Base-by-base conservation (phyloP, 2,113 vertebrate genomes). In the Bubo bubo region DNA sequence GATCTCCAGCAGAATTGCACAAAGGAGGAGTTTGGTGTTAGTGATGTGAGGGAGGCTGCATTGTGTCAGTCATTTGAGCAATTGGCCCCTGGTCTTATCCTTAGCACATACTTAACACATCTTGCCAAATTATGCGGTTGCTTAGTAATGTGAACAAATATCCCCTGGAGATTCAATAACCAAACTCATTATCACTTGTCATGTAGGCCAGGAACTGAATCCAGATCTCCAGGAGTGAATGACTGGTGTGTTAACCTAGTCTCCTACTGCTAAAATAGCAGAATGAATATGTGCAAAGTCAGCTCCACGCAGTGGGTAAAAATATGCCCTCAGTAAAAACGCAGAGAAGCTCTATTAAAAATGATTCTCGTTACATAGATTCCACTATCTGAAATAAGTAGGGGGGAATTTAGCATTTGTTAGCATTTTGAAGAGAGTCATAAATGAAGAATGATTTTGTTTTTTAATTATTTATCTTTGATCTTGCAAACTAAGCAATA, bases 151-250 rank as follows among this genome's bases (percentile, higher is more conserved):
- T 32, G 97, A 97, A 94, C 97, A 97, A 97, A 97, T 92, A 95
- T 96, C 92, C 95, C 95, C 96, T 85, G 96, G 96, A 96, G 97
- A 96, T 94, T 97, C 96, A 96, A 96, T 96, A 97, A 96, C 93
- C 93, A 97, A 94, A 95, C 95, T 96, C 93, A 97, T 98, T 97
- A 96, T 97, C 95, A 95, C 95, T 97, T 96, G 95, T 97, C 95
- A 86, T 96, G 86, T 95, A 94, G 95, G 76, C 95, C 96, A 97
- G 91, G 83, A 97, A 95, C 95, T 92, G 94, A 96, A 97, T 96
- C 96, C 95, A 97, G 86, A 92, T 97, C 94, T 95, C 91, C 91
- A 95, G 95, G 94, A 95, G 94, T 97, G 96, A 96, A 81, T 95
- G 82, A 68, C 89, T 96, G 89, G 95, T 96, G 93, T 67, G 75